Percentiles rank a stretch among this genome's conserved stretches.
These are phyloP conservation scores for Phyto melanocephala DNA, from an alignment of 2,888 invertebrate genomes.

Conservation along the genomic window DNA sequence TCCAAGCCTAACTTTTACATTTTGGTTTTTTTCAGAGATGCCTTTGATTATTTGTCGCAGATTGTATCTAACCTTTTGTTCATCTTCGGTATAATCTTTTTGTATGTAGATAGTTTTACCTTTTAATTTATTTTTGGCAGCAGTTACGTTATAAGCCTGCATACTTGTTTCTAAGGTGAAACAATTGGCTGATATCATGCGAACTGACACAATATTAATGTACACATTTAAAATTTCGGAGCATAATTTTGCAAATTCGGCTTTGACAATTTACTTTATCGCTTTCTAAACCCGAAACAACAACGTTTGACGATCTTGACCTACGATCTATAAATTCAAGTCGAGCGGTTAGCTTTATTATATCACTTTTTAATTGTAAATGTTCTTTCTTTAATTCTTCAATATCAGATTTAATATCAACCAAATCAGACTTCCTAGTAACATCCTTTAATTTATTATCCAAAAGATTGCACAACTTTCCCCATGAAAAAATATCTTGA, in stretches of 20 bases:
- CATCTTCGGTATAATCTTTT: not conserved
- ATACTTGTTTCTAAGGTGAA: not conserved
- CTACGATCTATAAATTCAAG: not conserved
- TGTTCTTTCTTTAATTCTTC: not conserved
- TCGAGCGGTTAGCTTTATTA: not conserved
- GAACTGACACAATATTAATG: not conserved
- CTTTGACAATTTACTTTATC: not conserved
- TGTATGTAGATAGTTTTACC: not conserved
- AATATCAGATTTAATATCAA: not conserved
- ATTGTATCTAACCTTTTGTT: not conserved
- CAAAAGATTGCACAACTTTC: not conserved
- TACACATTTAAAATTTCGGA: not conserved
- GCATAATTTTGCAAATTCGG: not conserved
- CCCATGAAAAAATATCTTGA: not conserved
- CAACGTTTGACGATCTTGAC: too few relatives aligned
- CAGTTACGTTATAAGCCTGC: not conserved
- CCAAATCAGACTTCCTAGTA: not conserved
- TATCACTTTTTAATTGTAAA: not conserved
- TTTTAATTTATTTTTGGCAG: not conserved
- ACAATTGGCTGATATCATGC: too few relatives aligned
- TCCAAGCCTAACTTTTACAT: not conserved
- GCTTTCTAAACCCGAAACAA: too few relatives aligned
- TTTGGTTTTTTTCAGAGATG: not conserved
- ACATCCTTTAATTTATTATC: not conserved
- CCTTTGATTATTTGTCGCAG: not conserved